Evolutionary conservation across 2,797 vertebrate genomes (phyloP).

Genomic region (Acanthiza pusilla): DNA sequence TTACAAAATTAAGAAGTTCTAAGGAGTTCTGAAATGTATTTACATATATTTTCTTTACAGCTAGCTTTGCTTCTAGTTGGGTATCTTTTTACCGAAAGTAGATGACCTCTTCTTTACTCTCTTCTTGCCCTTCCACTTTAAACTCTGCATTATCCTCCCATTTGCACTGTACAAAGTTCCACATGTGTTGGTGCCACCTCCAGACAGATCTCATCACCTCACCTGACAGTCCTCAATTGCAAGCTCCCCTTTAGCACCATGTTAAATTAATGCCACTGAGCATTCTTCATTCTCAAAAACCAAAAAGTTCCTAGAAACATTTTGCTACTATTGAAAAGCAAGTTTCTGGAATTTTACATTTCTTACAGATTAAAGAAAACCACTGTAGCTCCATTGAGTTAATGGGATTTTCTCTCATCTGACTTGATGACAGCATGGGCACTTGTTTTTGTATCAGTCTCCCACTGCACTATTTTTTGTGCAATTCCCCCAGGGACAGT

Average conservation of each 20-base stretch:
- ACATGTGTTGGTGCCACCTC: background rate
- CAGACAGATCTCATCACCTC: background rate
- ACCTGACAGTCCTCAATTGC: background rate
- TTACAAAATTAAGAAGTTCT: background rate
- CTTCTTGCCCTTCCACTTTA: background rate
- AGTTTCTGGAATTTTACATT: background rate
- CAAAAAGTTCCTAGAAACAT: background rate
- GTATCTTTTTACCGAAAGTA: background rate
- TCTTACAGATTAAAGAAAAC: background rate
- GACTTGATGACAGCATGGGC: rapidly evolving
- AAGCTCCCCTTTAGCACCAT: background rate
- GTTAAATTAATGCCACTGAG: background rate
- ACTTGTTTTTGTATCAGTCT: background rate
- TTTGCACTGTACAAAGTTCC: background rate
- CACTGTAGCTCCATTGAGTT: background rate
- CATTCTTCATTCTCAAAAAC: background rate
- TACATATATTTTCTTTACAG: background rate
- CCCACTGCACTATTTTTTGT: background rate
- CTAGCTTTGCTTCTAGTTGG: background rate
- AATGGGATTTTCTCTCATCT: background rate
- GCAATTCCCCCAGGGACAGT: background rate
- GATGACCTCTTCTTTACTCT: background rate
- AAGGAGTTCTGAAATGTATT: background rate
- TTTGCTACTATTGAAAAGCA: background rate
- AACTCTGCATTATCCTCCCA: background rate